A percentile compares a stretch with the other conserved stretches of the same genome.
Conservation (phyloP, 2,113 vertebrate species). For the Mirounga angustirostris region DNA sequence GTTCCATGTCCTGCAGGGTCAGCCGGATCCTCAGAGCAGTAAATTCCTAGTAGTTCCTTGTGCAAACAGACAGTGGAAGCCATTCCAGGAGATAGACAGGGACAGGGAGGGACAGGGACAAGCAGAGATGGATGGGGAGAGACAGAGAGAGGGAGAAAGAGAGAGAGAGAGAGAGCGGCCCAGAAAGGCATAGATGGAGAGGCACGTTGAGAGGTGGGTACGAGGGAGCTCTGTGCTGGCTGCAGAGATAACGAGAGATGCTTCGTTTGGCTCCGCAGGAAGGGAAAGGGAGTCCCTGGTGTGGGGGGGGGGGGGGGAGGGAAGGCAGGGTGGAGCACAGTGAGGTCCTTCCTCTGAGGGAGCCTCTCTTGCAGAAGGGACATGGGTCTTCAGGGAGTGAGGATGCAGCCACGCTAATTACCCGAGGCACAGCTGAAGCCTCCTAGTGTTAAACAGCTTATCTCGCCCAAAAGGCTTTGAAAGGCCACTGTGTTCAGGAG, state of each 20-base stretch:
- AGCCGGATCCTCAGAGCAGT: neutral
- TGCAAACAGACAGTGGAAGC: too few relatives aligned
- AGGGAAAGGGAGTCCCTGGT: neutral
- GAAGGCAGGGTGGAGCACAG: too few relatives aligned
- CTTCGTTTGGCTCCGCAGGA: neutral
- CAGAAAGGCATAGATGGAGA: neutral
- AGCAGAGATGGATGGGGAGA: neutral
- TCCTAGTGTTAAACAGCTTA: neutral
- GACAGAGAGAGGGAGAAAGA: neutral
- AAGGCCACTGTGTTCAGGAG: neutral
- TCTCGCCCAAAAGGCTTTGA: neutral
- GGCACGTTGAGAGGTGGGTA: neutral
- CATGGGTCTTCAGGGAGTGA: neutral
- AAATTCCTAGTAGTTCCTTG: neutral
- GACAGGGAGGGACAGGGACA: rapidly evolving
- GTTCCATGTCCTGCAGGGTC: neutral
- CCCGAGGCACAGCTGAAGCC: neutral
- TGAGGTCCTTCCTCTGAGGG: neutral
- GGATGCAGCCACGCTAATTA: neutral
- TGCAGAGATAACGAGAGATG: neutral
- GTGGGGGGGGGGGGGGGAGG: neutral
- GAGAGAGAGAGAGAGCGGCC: neutral
- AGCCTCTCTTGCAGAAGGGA: neutral
- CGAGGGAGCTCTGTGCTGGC: neutral
- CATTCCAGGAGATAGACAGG: neutral